Base-by-base conservation (phyloP, 2,888 invertebrate genomes). In the Pegoplata infirma region DNA sequence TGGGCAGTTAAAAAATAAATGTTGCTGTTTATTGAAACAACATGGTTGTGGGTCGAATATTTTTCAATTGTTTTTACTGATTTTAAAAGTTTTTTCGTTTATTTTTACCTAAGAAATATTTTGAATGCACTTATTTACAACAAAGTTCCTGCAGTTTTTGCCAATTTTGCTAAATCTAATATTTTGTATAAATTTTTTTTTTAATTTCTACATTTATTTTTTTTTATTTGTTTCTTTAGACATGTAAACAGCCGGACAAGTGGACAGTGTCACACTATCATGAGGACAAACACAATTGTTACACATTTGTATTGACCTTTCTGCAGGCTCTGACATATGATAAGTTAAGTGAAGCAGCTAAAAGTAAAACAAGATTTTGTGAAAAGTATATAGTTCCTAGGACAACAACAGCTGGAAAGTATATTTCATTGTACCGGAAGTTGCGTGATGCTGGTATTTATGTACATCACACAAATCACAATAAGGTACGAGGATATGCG, bases 281-380 rank as follows among this genome's bases (percentile, higher is more conserved):
- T 85, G 94, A 95, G 90, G 92, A 93, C 80, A 91, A 91, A 51
- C 93, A 95, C 89, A 97, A 97, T 88, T 97, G 97, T 87, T 97
- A 96, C 85, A 94, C 94, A 51, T 97, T 97, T 90, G 95, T 97
- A 8, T 90, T 97, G 76, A 92, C 94, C 36, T 97, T 97, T 89
- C 89, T 97, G 68, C 91, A 93, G 84, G 92, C 92, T 46, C 91
- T 97, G 14, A 92, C 93, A 82, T 94, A 94, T 84, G 93, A 93
- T 6, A 92, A 92, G 82, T 90, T 95, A 46, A 94, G 94, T 64
- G 91, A 92, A 82, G 93, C 93, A 58, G 94, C 95, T 16, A 90
- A 84, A 68, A 88, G 86, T 80, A 89, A 94, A 81, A 94, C 94
- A 74, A 90, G 91, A 23, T 95, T 97, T 89, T 97, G 96, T 86